Evolutionary conservation across 2,113 vertebrate genomes (phyloP).

Genomic region (Galemys pyrenaicus): DNA sequence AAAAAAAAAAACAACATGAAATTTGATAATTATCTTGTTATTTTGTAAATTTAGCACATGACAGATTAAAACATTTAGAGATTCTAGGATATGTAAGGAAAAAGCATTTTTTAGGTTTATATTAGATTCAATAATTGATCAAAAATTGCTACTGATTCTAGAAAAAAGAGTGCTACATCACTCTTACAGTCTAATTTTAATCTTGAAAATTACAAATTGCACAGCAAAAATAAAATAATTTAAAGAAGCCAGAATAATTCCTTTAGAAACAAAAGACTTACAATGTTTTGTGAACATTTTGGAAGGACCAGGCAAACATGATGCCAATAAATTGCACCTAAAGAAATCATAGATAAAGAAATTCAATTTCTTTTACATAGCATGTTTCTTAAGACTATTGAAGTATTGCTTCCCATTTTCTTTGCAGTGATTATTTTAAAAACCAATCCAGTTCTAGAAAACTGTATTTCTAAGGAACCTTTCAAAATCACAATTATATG

Average conservation of each 20-base stretch:
- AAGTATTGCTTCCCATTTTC: neutral
- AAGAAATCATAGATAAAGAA: constrained; percentile 32
- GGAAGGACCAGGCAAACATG: neutral
- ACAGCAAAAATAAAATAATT: neutral
- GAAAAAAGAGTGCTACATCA: neutral
- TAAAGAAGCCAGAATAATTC: neutral
- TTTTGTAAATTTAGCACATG: neutral
- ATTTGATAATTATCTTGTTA: neutral
- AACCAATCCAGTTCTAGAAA: constrained; percentile 3
- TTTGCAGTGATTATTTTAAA: neutral
- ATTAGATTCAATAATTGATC: neutral
- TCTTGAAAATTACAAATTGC: constrained; percentile 43
- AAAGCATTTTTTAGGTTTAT: neutral
- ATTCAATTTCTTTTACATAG: neutral
- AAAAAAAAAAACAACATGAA: no score
- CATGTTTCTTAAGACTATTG: neutral
- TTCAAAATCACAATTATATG: neutral
- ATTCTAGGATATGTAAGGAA: neutral
- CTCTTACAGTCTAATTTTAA: constrained; percentile 10
- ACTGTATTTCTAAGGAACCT: neutral
- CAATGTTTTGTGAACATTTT: neutral
- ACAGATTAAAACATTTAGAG: neutral
- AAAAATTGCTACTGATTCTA: neutral
- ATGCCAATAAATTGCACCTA: neutral
- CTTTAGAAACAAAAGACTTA: neutral